phyloP scores from a whole-genome alignment of 2,113 vertebrate genomes.

The Cyprinodon tularosa region DNA sequence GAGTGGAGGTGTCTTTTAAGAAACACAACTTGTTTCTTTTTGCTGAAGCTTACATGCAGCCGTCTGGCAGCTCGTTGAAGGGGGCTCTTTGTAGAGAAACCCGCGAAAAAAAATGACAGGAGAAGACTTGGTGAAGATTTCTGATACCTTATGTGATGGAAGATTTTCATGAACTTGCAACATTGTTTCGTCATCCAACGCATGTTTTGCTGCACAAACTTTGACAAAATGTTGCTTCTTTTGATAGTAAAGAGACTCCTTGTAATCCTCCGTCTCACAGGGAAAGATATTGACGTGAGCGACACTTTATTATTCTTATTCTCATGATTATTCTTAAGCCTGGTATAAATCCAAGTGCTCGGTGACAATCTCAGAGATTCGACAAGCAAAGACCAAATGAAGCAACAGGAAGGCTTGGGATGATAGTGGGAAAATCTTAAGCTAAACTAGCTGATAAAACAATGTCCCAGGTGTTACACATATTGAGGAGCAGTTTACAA shows the following conservation, averaged over 20 bases:
- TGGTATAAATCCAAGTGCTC: background rate
- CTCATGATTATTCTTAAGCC: background rate
- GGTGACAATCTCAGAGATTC: background rate
- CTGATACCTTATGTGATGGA: conserved; percentile 7
- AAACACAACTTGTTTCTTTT: conserved; percentile 54
- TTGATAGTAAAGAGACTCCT: background rate
- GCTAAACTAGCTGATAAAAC: background rate
- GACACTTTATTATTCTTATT: conserved; percentile 9
- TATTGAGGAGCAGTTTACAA: background rate
- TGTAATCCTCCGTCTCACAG: background rate
- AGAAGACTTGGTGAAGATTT: background rate
- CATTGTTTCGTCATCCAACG: background rate
- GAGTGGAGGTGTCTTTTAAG: conserved; percentile 67
- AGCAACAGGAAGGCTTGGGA: too few relatives aligned
- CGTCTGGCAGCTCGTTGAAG: conserved; percentile 26
- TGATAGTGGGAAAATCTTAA: background rate
- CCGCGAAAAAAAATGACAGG: conserved; percentile 20
- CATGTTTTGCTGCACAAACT: background rate
- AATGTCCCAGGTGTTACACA: background rate
- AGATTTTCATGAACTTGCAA: conserved; percentile 6
- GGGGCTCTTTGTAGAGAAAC: conserved; percentile 17
- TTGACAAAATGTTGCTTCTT: background rate
- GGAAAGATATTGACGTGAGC: conserved; percentile 7
- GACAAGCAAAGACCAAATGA: background rate
- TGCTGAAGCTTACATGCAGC: conserved; percentile 45